Evolutionary conservation across 2,888 invertebrate species (phyloP).

Genomic region (Parnassius smintheus): DNA sequence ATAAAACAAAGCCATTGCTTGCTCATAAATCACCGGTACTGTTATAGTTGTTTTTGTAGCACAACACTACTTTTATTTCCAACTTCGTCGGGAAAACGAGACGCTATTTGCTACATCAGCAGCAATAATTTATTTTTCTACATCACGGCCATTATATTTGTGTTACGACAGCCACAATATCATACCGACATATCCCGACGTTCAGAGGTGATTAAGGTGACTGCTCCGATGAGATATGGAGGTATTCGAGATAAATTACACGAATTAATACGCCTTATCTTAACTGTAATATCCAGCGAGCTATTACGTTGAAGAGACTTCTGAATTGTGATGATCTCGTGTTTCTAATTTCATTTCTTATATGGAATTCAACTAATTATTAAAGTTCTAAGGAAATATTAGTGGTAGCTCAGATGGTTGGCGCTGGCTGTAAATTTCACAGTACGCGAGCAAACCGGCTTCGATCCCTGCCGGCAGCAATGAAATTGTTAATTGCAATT

Average conservation of each 20-base stretch:
- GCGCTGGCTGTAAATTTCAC: too few relatives aligned
- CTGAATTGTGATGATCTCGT: slow-evolving; percentile 19
- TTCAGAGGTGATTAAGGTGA: slow-evolving; percentile 26
- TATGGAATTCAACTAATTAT: too few relatives aligned
- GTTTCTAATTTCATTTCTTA: slow-evolving; percentile 5
- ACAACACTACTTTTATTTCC: not conserved
- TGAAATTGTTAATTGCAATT: too few relatives aligned
- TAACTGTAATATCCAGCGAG: slow-evolving; percentile 18
- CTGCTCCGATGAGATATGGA: slow-evolving; percentile 25
- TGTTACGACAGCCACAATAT: slow-evolving; percentile 10
- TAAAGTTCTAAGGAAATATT: too few relatives aligned
- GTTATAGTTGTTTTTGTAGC: not conserved
- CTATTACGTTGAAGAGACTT: slow-evolving; percentile 6
- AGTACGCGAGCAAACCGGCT: too few relatives aligned
- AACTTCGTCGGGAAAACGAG: not conserved
- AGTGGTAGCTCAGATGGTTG: too few relatives aligned
- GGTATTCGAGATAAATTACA: slow-evolving; percentile 29
- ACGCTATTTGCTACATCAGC: slow-evolving; percentile 1
- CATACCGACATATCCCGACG: slow-evolving; percentile 22
- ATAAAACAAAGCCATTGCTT: not conserved
- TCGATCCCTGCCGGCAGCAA: too few relatives aligned
- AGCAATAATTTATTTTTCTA: slow-evolving; percentile 17
- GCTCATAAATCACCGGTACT: not conserved
- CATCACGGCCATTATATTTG: slow-evolving; percentile 15
- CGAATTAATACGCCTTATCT: slow-evolving; percentile 30